Conservation (phyloP, 2,888 invertebrate species). For the Drosophila buzzatii region DNA sequence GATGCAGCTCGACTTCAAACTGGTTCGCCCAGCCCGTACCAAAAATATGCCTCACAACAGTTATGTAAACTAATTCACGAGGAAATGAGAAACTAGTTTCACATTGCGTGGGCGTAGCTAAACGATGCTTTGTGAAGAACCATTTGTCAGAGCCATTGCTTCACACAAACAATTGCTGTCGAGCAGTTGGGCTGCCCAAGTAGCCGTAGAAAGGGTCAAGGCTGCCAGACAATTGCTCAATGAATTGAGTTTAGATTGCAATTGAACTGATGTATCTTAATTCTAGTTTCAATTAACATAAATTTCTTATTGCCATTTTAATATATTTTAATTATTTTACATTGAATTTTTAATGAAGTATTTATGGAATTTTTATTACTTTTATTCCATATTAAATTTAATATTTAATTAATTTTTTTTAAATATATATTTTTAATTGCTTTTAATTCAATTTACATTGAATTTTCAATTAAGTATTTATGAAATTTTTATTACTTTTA, state of each 20-base stretch:
- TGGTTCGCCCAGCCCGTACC: conserved; percentile 4
- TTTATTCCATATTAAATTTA: background rate
- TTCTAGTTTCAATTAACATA: background rate
- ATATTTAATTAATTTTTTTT: background rate
- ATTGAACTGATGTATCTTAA: background rate
- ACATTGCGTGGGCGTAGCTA: conserved; percentile 12
- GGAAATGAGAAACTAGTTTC: conserved; percentile 17
- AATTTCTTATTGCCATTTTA: too few relatives aligned
- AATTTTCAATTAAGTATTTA: too few relatives aligned
- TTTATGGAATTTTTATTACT: background rate
- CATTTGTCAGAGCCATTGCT: background rate
- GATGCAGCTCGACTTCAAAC: conserved; percentile 8
- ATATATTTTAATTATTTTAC: background rate
- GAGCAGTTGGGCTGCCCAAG: background rate
- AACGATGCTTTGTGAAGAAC: conserved; percentile 1
- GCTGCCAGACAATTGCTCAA: conserved; percentile 14
- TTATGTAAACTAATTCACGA: conserved; percentile 28
- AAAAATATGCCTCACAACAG: conserved; percentile 22
- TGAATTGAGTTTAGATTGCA: background rate
- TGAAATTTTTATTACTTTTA: background rate
- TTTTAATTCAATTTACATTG: too few relatives aligned
- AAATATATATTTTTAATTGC: too few relatives aligned
- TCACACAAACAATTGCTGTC: background rate
- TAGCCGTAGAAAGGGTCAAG: conserved; percentile 24
- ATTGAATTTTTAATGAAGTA: background rate